A percentile compares a stretch with the other conserved stretches of the same genome.
phyloP scores from a whole-genome alignment of 1,140 invertebrate species.

The Leptestheria dahalacensis region DNA sequence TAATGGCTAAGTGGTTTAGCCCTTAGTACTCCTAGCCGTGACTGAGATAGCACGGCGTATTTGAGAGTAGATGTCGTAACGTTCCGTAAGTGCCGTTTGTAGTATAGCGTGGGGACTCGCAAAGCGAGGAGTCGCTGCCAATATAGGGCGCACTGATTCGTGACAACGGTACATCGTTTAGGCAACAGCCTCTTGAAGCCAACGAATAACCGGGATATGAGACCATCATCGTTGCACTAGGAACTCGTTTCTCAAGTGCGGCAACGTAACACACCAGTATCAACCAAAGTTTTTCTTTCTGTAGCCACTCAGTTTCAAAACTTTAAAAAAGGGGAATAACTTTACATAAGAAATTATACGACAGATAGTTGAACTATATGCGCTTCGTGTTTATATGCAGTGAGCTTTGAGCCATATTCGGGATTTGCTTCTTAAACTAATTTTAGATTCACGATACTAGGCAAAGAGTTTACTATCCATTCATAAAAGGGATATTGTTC shows the following conservation, averaged over 20 bases:
- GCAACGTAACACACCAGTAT: too few species aligned
- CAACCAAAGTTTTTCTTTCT: too few species aligned
- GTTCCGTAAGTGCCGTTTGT: neutral
- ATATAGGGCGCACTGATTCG: neutral
- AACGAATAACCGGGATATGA: neutral
- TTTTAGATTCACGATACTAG: too few species aligned
- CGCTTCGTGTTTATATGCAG: neutral
- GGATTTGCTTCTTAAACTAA: too few species aligned
- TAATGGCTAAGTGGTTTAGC: neutral
- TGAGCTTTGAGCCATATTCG: neutral
- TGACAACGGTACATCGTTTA: neutral
- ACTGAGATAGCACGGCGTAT: too few species aligned
- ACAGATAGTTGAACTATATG: neutral
- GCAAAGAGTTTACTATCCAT: too few species aligned
- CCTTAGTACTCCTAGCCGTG: neutral
- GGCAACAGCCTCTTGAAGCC: neutral
- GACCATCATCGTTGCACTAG: neutral
- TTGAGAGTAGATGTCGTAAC: neutral
- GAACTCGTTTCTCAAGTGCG: too few species aligned
- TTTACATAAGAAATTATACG: neutral
- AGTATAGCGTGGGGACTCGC: neutral
- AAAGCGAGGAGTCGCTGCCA: neutral
- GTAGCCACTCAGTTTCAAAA: neutral
- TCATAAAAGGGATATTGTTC: too few species aligned
- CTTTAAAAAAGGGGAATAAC: neutral